Evolutionary conservation across 2,797 vertebrate species (phyloP), one percentile per base, ranked within the genome.

Genomic region (Halcyon smyrnensis): DNA sequence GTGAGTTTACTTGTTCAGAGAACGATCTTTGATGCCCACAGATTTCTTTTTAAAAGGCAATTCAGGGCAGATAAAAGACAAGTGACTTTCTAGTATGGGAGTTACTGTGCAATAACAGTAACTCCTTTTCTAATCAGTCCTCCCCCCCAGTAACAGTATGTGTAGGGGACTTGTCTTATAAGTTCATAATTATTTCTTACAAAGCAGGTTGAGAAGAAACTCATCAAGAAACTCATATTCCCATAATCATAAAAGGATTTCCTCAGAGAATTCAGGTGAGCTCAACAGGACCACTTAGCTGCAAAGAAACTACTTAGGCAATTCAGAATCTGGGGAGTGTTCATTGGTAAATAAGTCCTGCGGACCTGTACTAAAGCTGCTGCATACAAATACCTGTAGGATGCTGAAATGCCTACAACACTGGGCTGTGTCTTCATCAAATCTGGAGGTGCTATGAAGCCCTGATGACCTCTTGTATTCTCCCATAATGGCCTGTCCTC

Each of bases 321-420:
- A 34, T 10, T 9, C 84, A 62, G n/a, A 65, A 14, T n/a, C 18
- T 19, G 64, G 37, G 39, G 51, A 45, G 23, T 1, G 6, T 56
- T 65, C 27, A 24, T 0, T 21, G 46, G 19, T 69, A 45, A 86
- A 46, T 23, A 54, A 79, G 3, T 15, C 57, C 69, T 17, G 5
- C 0, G 0, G 67, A 67, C 11, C 20, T 1, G 1, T 43, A 19
- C 4, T 18, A 41, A 89, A 71, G 6, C 14, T 60, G 59, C 69
- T 45, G 62, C 37, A 30, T 8, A 41, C 12, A 86, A 71, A 67
- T 21, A 46, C 36, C 18, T 2, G 0, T 7, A 70, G 32, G n/a
- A 2, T 27, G 19, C 6, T 54, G 14, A 54, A 77, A 60, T 9
- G 16, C 36, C 36, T 62, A 32, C 8, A 7, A 28, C 9, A 16